Conservation (phyloP, 2,797 vertebrate genomes). For the Champsocephalus esox region DNA sequence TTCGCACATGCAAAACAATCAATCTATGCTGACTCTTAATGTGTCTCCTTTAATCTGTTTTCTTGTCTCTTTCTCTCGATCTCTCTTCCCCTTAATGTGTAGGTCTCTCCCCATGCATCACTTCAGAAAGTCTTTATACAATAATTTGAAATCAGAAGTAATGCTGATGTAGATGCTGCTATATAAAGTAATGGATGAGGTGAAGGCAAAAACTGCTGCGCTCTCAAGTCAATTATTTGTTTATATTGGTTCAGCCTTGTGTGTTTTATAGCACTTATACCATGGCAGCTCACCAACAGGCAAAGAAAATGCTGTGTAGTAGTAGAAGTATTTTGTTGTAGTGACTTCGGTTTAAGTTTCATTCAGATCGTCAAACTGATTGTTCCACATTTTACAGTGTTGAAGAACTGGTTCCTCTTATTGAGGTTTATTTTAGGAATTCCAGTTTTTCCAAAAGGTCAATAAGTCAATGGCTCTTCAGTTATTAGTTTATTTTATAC, state of each 20-base stretch:
- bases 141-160: not conserved
- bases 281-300: not conserved
- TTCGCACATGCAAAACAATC: not conserved
- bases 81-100: not conserved
- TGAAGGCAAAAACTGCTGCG: not conserved
- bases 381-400: not conserved
- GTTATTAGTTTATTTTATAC: not conserved
- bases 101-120: not conserved
- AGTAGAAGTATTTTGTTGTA: not conserved
- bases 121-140: not conserved
- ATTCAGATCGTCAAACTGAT: not conserved
- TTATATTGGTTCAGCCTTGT: not conserved
- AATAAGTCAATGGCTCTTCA: not conserved
- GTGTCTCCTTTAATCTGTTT: not conserved
- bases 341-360: not conserved
- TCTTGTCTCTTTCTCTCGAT: not conserved
- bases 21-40: not conserved
- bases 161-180: not conserved
- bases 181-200: not conserved
- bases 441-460: not conserved
- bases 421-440: not conserved
- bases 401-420: not conserved
- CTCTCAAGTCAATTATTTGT: not conserved
- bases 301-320: not conserved
- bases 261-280: not conserved